Evolutionary conservation across 2,888 invertebrate genomes (phyloP), one percentile per base, ranked within the genome.

Genomic region (Epinotia bilunana): DNA sequence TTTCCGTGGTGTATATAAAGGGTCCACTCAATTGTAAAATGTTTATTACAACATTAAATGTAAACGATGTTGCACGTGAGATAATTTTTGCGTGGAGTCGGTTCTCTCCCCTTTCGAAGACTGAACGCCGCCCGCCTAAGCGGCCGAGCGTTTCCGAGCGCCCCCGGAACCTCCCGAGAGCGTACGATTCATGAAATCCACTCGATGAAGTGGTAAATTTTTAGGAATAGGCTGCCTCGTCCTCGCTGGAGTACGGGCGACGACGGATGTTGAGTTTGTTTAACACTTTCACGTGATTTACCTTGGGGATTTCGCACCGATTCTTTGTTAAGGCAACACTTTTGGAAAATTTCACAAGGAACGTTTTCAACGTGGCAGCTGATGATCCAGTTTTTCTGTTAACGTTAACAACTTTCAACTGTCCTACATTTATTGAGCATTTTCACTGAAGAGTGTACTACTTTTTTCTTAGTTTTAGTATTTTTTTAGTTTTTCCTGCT

Each of bases 201-300:
- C 91, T 90, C 91, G 91, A 92, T 93, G 92, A 92, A 92, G 92
- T 92, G 92, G 92, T 92, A 92, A 92, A 91, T 91, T 93, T 92
- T 92, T 92, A 93, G 88, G 91, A 91, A 88, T 88, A 86, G 87
- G 89, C 88, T 85, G 87, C 88, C 88, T 88, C 85, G 87, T 53
- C 58, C 60, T 49, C 57, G 61, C 20, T 13, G n/a, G 20, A 90
- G 86, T 86, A 87, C 85, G 87, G 88, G 88, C 83, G 86, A 86
- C 88, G 88, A 86, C 88, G 88, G 88, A 89, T 90, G 88, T 87
- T 87, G 90, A 91, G 86, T 90, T 88, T 88, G 88, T 88, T 90
- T 88, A 87, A 89, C 90, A 89, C 89, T 88, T 88, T 88, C 87
- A 87, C 84, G 83, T 87, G 86, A 88, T 89, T 87, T 86, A 87